Conservation (phyloP, 2,888 invertebrate genomes). For the Euplexia lucipara region DNA sequence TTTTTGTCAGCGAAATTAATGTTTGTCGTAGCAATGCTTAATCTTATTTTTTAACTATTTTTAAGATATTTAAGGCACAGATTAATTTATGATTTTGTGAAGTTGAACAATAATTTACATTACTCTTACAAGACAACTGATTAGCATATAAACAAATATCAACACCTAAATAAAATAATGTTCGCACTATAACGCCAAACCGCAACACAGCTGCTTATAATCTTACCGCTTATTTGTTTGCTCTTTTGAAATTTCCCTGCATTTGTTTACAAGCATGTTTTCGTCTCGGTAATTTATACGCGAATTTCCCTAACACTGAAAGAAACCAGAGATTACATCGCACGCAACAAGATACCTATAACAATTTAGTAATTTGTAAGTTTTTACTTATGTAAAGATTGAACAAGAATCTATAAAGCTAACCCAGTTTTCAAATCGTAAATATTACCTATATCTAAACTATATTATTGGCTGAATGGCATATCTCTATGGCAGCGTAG, state of each 20-base stretch:
- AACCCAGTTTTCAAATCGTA: constrained; percentile 26
- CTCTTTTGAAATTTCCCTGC: constrained; percentile 45
- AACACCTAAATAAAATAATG: constrained; percentile 37
- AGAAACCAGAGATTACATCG: constrained; percentile 51
- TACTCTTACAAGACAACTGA: neutral
- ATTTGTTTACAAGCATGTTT: constrained; percentile 46
- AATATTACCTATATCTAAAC: constrained; percentile 11
- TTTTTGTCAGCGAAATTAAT: neutral
- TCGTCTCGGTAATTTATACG: constrained; percentile 52
- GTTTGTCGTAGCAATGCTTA: neutral
- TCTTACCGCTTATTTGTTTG: constrained; percentile 60
- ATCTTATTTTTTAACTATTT: neutral
- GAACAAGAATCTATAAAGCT: constrained; percentile 17
- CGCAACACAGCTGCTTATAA: constrained; percentile 59
- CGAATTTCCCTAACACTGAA: constrained; percentile 37
- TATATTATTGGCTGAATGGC: constrained; percentile 1
- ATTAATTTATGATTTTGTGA: neutral
- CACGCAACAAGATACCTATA: constrained; percentile 26
- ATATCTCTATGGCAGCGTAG: constrained; percentile 14
- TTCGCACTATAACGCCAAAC: constrained; percentile 38
- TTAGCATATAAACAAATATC: constrained; percentile 24
- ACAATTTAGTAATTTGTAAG: constrained; percentile 29
- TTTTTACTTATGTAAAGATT: constrained; percentile 31
- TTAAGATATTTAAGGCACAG: neutral
- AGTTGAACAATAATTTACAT: too few relatives aligned